Evolutionary conservation across 2,888 invertebrate genomes (phyloP).

Genomic region (Augiades crinisus): DNA sequence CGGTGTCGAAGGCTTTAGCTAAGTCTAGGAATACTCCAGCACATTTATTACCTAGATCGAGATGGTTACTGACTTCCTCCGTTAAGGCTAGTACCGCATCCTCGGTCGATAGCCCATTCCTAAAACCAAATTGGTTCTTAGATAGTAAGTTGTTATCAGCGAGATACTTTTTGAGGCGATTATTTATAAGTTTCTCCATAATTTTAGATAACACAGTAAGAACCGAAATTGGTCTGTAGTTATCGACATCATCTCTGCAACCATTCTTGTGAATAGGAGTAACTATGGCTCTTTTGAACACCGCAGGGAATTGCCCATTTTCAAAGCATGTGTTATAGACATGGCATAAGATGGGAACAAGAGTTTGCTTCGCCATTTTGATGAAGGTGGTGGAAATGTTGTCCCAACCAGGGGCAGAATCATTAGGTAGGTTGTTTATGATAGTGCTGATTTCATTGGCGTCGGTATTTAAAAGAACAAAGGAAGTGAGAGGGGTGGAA

Average conservation of each 20-base stretch:
- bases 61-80: background rate
- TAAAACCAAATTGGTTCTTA: no score
- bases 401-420: background rate
- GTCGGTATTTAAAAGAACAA: background rate
- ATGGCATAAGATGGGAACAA: background rate
- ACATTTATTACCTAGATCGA: background rate
- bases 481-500: background rate
- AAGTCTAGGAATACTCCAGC: background rate
- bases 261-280: background rate
- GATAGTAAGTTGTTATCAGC: no score
- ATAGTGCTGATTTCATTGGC: background rate
- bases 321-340: background rate
- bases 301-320: background rate
- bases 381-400: background rate
- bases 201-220: background rate
- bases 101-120: no score
- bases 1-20: background rate
- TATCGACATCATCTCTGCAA: background rate
- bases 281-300: background rate
- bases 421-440: background rate
- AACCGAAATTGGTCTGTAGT: background rate
- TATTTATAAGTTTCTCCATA: background rate
- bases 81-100: background rate
- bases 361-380: background rate
- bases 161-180: background rate